Percentiles rank a stretch among this genome's conserved stretches.
These are phyloP conservation scores for Leucoraja erinaceus DNA, from an alignment of 2,113 vertebrate genomes.

Conservation along the genomic window DNA sequence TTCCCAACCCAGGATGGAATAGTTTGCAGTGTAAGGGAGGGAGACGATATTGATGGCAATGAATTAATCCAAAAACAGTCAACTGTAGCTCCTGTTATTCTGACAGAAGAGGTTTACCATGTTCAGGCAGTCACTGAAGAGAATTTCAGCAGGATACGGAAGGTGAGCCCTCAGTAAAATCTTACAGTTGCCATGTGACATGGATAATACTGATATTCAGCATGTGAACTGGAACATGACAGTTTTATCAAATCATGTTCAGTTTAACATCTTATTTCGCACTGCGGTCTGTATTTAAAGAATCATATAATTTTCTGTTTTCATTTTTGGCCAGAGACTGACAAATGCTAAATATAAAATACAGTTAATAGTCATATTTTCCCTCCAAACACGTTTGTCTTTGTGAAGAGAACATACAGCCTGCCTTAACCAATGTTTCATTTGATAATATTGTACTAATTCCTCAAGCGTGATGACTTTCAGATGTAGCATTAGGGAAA, in stretches of 20 bases:
- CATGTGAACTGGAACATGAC: not conserved
- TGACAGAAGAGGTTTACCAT: slow-evolving; percentile 79
- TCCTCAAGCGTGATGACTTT: not conserved
- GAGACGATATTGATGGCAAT: slow-evolving; percentile 76
- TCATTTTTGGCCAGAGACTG: not conserved
- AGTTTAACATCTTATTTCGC: not conserved
- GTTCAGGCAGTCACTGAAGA: slow-evolving; percentile 44
- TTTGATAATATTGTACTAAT: not conserved
- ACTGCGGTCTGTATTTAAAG: not conserved
- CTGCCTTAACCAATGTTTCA: not conserved
- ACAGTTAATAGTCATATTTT: not conserved
- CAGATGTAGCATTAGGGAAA: not conserved
- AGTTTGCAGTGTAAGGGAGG: slow-evolving; percentile 76
- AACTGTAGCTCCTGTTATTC: slow-evolving; percentile 32
- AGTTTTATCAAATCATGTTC: not conserved
- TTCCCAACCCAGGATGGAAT: slow-evolving; percentile 78
- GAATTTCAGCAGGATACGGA: not conserved
- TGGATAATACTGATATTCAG: not conserved
- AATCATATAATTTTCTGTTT: not conserved
- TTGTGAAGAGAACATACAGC: not conserved
- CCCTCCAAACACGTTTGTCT: not conserved
- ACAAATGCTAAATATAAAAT: not conserved
- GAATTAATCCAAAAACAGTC: slow-evolving; percentile 76
- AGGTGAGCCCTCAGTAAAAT: slow-evolving; percentile 11
- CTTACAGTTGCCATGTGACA: not conserved